Evolutionary conservation across 2,113 vertebrate species (phyloP).

Genomic region (Bufo bufo): DNA sequence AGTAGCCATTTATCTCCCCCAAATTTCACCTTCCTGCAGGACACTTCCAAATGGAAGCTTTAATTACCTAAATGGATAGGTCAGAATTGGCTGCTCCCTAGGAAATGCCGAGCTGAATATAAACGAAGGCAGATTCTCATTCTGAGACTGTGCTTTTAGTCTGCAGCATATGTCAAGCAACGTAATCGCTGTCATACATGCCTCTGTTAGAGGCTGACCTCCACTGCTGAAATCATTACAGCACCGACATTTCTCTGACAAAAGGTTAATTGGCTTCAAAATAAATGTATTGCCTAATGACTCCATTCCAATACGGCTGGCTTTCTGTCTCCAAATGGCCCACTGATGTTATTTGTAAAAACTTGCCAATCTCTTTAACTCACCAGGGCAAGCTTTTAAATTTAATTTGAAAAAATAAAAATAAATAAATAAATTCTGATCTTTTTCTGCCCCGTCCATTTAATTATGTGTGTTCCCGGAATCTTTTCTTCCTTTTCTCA

Average conservation of each 20-base stretch:
- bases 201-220: conserved; percentile 75
- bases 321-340: conserved; percentile 73
- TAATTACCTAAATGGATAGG: conserved; percentile 84
- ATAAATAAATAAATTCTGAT: conserved; percentile 63
- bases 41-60: conserved; percentile 81
- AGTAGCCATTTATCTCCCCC: conserved; percentile 76
- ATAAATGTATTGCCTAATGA: conserved; percentile 83
- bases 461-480: conserved; percentile 69
- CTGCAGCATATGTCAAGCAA: conserved; percentile 67
- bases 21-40: conserved; percentile 80
- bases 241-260: conserved; percentile 73
- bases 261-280: conserved; percentile 86
- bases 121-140: conserved; percentile 67
- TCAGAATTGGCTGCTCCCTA: conserved; percentile 71
- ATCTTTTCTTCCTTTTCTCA: conserved; percentile 61
- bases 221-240: conserved; percentile 69
- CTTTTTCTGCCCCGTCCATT: conserved; percentile 67
- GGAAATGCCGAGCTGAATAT: conserved; percentile 75
- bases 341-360: conserved; percentile 75
- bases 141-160: conserved; percentile 60
- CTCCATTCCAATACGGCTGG: conserved; percentile 71
- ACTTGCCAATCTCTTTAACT: conserved; percentile 75
- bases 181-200: conserved; percentile 70
- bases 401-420: conserved; percentile 71
- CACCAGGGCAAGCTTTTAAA: conserved; percentile 71